These are phyloP conservation scores for Allophyes oxyacanthae DNA, from an alignment of 2,888 invertebrate species.

Conservation along the genomic window DNA sequence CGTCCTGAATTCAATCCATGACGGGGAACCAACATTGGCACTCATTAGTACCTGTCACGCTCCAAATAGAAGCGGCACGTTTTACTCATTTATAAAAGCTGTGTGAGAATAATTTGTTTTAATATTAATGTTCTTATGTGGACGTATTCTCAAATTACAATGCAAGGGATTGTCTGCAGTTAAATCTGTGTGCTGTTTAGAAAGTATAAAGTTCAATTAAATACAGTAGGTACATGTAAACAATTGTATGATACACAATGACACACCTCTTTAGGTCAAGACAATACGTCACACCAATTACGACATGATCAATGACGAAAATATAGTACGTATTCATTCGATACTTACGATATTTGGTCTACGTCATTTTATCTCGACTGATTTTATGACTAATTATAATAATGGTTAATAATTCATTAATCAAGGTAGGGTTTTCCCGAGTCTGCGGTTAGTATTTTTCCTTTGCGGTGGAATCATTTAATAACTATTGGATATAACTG, in stretches of 20 bases:
- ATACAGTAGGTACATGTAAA: neutral
- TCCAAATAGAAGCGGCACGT: slow-evolving; percentile 68
- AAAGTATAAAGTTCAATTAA: neutral
- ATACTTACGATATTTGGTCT: too few relatives aligned
- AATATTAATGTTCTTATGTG: slow-evolving; percentile 17
- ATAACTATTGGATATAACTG: slow-evolving; percentile 17
- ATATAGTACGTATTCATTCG: neutral
- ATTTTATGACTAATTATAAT: slow-evolving; percentile 15
- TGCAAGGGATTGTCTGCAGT: neutral
- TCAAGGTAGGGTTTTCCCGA: slow-evolving; percentile 24
- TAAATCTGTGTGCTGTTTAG: neutral
- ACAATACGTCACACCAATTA: slow-evolving; percentile 11
- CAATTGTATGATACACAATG: slow-evolving; percentile 13
- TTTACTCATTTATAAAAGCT: slow-evolving; percentile 61
- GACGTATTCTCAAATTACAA: slow-evolving; percentile 34
- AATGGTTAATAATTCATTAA: slow-evolving; percentile 4
- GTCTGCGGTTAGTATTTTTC: slow-evolving; percentile 27
- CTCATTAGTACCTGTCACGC: slow-evolving; percentile 79
- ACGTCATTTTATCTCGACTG: slow-evolving; percentile 12
- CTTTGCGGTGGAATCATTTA: slow-evolving; percentile 23
- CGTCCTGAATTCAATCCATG: slow-evolving; percentile 65
- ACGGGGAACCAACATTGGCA: slow-evolving; percentile 55
- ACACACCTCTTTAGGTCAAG: slow-evolving; percentile 30
- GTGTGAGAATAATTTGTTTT: slow-evolving; percentile 35
- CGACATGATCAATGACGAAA: slow-evolving; percentile 17